Base-by-base conservation (phyloP, 2,888 invertebrate species). In the Lepidochitona cinerea region DNA sequence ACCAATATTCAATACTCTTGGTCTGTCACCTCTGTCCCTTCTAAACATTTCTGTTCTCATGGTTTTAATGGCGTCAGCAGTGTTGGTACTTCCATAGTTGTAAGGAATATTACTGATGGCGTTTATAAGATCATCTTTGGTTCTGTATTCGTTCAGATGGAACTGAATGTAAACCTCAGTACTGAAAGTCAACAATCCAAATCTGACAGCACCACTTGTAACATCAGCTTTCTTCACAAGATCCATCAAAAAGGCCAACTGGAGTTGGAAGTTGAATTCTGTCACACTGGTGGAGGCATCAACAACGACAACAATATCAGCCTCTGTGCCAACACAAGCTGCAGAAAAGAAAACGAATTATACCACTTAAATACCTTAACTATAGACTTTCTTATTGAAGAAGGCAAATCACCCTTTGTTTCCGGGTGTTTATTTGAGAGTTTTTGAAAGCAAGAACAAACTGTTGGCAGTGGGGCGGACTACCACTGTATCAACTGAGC, bases 71-170 rank as follows among this genome's bases (percentile, higher is more conserved):
- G 85, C 88, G 68, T 83, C 83, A 14, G 85, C 87, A 9, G 88
- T 88, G 79, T 89, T 86, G 23, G 88, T 88, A 64, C 84, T 84
- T 26, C 87, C 87, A 67, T 81, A 83, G 26, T 79, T 80, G 69
- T 85, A 85, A 2, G 80, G 82, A 35, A 86, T 84, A 2, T 71
- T 71, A 64, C 79, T 81, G 41, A 87, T 81, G 26, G 85, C 85
- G 29, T 75, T 73, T 66, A 78, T 79, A 2, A 86, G 72, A 5
- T 77, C 81, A 29, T 77, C 75, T n/a, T 78, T 83, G 3, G 76
- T 77, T 0, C 49, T 66, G 70, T 72, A 77, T 1, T 74, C 37
- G 74, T 79, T 83, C 54, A 88, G 75, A 59, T 85, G 78, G 72
- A 87, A 85, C 68, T 81, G 73, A 9, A 84, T 75, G 41, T 78